Evolutionary conservation across 2,113 vertebrate genomes (phyloP).

Genomic region (Lophotis ruficrista): DNA sequence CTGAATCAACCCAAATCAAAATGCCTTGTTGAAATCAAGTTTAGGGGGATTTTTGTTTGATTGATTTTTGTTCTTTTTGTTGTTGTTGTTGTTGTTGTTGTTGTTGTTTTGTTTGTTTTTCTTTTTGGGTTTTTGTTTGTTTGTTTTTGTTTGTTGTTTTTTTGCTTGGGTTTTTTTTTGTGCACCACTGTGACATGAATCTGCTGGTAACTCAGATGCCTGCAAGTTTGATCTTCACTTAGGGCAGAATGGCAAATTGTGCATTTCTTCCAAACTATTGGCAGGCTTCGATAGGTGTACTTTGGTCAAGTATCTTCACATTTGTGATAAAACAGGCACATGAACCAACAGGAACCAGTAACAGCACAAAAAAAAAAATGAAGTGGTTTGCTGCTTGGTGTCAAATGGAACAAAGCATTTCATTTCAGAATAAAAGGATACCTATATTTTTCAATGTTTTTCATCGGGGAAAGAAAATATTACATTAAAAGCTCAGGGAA

Average conservation of each 20-base stretch:
- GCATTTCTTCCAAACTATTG: background rate
- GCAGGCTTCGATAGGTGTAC: background rate
- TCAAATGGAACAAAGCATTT: background rate
- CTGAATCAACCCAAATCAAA: background rate
- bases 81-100: too few relatives aligned
- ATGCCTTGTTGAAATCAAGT: background rate
- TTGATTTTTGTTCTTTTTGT: too few relatives aligned
- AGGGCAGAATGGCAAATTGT: background rate
- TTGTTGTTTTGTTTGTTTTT: too few relatives aligned
- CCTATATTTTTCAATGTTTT: background rate
- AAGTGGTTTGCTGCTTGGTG: background rate
- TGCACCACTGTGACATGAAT: background rate
- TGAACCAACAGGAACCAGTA: background rate
- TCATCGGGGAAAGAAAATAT: background rate
- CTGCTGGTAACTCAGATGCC: background rate
- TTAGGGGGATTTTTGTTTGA: too few relatives aligned
- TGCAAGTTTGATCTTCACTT: background rate
- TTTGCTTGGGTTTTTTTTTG: too few relatives aligned
- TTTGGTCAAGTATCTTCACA: background rate
- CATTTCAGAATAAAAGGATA: background rate
- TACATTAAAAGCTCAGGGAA: background rate
- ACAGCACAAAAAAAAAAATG: background rate
- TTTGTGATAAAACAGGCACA: background rate
- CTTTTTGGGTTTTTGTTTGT: too few relatives aligned
- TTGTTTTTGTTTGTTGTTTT: too few relatives aligned